A percentile compares a stretch with the other conserved stretches of the same genome.
These are phyloP conservation scores for Heliconius congener DNA, from an alignment of 1,140 invertebrate species.

Conservation along the genomic window DNA sequence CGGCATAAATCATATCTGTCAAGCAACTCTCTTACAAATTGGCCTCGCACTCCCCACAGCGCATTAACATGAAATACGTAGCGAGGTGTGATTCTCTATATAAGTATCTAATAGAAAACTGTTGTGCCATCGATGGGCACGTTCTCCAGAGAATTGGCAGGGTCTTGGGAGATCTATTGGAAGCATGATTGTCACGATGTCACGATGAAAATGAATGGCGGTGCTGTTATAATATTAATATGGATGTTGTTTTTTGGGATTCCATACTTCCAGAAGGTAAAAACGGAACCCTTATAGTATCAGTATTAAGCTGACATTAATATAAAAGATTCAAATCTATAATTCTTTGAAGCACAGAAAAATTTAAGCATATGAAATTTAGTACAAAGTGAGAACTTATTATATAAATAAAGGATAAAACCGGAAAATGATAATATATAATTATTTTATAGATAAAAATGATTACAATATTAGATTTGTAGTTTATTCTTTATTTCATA, in stretches of 20 bases:
- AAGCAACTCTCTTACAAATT: constrained; percentile 38
- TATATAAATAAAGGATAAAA: no score
- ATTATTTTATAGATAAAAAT: no score
- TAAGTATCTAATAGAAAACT: constrained; percentile 24
- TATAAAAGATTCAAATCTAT: no score
- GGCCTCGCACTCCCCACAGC: constrained; percentile 22
- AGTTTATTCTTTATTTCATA: no score
- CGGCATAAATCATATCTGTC: constrained; percentile 43
- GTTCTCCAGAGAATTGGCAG: neutral
- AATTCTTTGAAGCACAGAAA: no score
- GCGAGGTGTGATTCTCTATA: constrained; percentile 17
- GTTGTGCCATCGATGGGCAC: neutral
- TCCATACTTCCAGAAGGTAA: no score
- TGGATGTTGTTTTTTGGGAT: neutral
- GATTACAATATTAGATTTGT: no score
- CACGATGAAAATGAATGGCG: neutral
- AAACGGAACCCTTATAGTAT: no score
- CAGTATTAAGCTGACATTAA: no score
- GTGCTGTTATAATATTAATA: neutral
- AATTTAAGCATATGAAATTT: no score
- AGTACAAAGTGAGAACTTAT: no score
- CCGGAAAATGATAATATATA: no score
- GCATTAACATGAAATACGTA: constrained; percentile 28
- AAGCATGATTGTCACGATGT: neutral
- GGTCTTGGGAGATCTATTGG: neutral